phyloP scores from a whole-genome alignment of 2,797 vertebrate species.

The Sciurus carolinensis region DNA sequence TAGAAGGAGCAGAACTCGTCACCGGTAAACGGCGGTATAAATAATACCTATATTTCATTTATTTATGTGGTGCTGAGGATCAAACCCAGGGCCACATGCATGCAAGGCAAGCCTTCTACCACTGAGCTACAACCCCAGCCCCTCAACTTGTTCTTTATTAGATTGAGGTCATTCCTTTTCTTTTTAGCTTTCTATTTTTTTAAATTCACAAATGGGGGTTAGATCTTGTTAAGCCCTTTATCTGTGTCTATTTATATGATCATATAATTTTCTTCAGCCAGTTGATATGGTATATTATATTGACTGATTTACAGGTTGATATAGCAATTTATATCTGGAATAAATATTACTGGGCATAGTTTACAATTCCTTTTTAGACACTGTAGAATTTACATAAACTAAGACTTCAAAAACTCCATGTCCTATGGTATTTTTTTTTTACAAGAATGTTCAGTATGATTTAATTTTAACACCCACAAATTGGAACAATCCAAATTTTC shows the following conservation, averaged over 20 bases:
- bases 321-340: neutral
- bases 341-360: neutral
- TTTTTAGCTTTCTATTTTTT: neutral
- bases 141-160: neutral
- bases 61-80: no score
- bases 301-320: slow-evolving; percentile 1
- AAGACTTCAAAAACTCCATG: neutral
- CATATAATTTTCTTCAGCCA: neutral
- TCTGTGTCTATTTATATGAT: neutral
- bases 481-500: neutral
- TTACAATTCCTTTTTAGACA: neutral
- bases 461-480: neutral
- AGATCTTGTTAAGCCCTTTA: neutral
- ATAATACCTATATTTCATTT: no score
- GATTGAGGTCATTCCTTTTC: neutral
- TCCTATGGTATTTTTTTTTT: neutral
- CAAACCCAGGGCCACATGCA: no score
- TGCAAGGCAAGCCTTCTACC: no score
- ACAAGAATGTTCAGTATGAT: neutral
- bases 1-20: no score
- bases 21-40: no score
- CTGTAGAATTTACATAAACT: neutral
- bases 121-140: no score
- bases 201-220: neutral
- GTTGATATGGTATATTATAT: neutral